Evolutionary conservation across 2,888 invertebrate species (phyloP).

Genomic region (Danaus chrysippus): DNA sequence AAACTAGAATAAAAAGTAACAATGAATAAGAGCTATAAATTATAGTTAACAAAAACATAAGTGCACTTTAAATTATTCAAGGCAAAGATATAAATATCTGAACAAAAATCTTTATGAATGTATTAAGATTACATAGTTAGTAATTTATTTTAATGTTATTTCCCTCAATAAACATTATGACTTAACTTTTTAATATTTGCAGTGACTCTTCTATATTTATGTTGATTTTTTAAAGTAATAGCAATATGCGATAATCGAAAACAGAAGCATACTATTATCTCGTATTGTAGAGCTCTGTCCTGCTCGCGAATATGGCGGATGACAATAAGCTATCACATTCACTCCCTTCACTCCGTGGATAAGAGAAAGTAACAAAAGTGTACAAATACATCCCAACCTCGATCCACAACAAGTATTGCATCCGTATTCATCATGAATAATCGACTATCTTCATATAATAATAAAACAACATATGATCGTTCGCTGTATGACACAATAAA

Average conservation of each 20-base stretch:
- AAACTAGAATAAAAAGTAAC: no score
- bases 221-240: constrained; percentile 24
- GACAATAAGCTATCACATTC: constrained; percentile 53
- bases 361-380: constrained; percentile 79
- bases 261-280: constrained; percentile 42
- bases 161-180: not conserved
- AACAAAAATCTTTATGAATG: no score
- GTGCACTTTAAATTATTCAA: no score
- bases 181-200: not conserved
- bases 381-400: constrained; percentile 67
- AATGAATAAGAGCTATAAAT: no score
- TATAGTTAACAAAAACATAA: no score
- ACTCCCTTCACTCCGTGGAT: constrained; percentile 72
- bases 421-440: constrained; percentile 37
- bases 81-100: no score
- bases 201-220: not conserved
- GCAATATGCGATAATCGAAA: constrained; percentile 38
- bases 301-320: constrained; percentile 43
- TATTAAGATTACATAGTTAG: no score
- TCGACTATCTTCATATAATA: constrained; percentile 1
- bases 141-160: not conserved
- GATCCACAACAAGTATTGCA: constrained; percentile 48
- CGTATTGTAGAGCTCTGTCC: constrained; percentile 58
- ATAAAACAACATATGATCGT: constrained; percentile 8
- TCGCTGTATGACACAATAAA: constrained; percentile 45